phyloP scores from a whole-genome alignment of 2,888 invertebrate species.

The Helicoverpa assulta region DNA sequence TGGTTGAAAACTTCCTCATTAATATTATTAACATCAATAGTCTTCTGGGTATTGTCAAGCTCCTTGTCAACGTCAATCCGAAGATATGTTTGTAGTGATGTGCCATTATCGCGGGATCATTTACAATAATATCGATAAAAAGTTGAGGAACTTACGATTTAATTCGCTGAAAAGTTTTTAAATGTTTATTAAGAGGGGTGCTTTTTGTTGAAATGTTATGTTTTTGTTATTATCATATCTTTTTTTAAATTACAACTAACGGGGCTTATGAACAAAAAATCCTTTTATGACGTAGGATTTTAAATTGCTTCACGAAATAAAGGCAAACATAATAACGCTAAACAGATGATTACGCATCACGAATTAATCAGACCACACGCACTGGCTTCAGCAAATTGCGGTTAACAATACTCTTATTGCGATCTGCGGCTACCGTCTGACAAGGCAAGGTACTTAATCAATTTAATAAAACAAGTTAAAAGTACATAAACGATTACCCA shows the following conservation, averaged over 20 bases:
- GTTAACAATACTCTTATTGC: neutral
- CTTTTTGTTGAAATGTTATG: neutral
- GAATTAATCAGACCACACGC: neutral
- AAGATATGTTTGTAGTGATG: slow-evolving; percentile 39
- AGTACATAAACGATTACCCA: no score
- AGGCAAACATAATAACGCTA: no score
- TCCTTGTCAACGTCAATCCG: slow-evolving; percentile 54
- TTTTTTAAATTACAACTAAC: neutral
- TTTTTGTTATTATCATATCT: neutral
- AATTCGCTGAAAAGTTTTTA: neutral
- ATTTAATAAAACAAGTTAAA: no score
- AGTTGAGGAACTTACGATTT: neutral
- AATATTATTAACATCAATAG: slow-evolving; percentile 48
- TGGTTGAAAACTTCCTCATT: slow-evolving; percentile 47
- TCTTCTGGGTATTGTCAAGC: slow-evolving; percentile 45
- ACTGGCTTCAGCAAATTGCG: neutral
- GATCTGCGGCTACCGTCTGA: neutral
- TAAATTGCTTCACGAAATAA: no score
- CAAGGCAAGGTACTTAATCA: neutral
- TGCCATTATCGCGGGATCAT: neutral
- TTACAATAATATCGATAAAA: neutral
- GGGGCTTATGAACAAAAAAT: neutral
- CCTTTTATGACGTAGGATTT: neutral
- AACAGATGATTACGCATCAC: neutral
- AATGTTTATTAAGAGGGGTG: neutral